Percentiles rank a stretch among this genome's conserved stretches.
These are phyloP conservation scores for Masticophis lateralis DNA, from an alignment of 2,797 vertebrate genomes.

Conservation along the genomic window DNA sequence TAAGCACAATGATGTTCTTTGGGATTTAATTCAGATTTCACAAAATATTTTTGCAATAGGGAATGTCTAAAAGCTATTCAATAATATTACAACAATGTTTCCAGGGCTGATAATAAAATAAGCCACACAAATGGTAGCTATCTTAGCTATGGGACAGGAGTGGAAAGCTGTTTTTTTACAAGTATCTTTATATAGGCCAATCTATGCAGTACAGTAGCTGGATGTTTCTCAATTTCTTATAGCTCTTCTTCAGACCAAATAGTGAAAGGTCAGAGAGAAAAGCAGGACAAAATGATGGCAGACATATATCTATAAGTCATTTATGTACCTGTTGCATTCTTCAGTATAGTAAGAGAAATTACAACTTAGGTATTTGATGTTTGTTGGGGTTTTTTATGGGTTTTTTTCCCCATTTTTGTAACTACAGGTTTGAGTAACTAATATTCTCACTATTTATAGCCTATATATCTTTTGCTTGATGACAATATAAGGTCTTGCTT, in stretches of 20 bases:
- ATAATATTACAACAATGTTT: background rate
- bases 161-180: background rate
- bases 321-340: background rate
- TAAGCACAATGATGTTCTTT: background rate
- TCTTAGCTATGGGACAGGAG: background rate
- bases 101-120: background rate
- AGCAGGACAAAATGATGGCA: background rate
- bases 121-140: background rate
- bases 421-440: too few species aligned
- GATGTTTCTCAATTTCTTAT: background rate
- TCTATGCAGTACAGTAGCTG: background rate
- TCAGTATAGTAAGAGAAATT: background rate
- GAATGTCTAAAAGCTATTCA: background rate
- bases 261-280: background rate
- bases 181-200: background rate
- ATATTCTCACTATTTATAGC: background rate
- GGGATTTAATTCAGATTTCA: background rate
- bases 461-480: background rate
- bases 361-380: background rate
- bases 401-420: background rate
- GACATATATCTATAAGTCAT: background rate
- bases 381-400: background rate
- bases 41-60: background rate
- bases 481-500: background rate
- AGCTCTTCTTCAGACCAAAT: background rate